A percentile compares a stretch with the other conserved stretches of the same genome.
Conservation (phyloP, 2,113 vertebrate species). For the Cynocephalus volans region DNA sequence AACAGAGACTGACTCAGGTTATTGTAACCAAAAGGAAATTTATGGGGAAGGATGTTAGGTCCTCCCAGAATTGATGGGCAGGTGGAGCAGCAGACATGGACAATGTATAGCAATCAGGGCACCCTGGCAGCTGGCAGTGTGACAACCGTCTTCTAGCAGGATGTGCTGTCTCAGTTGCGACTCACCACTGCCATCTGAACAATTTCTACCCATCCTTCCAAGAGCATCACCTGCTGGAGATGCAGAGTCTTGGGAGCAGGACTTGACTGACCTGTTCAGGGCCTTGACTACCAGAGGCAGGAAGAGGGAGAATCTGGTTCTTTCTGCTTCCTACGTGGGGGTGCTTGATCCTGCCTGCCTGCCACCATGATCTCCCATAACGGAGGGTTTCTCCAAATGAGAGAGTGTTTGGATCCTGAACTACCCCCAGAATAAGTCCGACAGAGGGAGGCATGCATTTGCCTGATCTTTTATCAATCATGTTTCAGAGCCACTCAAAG, state of each 20-base stretch:
- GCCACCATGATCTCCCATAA: neutral
- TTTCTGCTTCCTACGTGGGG: neutral
- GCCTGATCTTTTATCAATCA: neutral
- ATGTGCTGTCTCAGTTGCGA: neutral
- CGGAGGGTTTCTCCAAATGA: neutral
- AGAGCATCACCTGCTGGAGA: neutral
- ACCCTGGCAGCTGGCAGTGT: neutral
- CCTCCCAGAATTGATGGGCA: neutral
- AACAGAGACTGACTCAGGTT: neutral
- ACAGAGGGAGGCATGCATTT: neutral
- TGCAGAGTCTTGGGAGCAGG: neutral
- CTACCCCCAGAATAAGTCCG: no score
- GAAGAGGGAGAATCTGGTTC: neutral
- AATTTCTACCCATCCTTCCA: neutral
- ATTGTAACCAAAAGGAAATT: slow-evolving; percentile 53
- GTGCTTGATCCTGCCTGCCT: neutral
- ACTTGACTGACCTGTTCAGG: neutral
- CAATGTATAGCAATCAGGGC: neutral
- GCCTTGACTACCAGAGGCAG: neutral
- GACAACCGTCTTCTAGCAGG: neutral
- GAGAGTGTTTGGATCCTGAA: neutral
- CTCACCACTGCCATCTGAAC: neutral
- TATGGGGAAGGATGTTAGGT: neutral
- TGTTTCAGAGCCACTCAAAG: neutral
- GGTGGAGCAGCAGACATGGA: neutral